These are phyloP conservation scores for Melanargia galathea DNA, from an alignment of 2,888 invertebrate species.

Conservation along the genomic window DNA sequence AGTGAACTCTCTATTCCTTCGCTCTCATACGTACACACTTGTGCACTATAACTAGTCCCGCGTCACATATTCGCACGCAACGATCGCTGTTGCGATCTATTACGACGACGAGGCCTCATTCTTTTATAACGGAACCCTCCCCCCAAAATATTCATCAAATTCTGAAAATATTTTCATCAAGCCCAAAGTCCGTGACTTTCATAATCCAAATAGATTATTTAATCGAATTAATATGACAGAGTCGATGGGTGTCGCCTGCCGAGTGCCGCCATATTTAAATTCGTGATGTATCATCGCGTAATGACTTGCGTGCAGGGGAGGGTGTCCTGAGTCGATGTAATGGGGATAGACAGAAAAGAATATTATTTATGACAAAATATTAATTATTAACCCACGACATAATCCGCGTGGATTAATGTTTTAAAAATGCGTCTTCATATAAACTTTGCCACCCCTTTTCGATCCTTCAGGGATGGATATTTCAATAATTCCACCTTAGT, in stretches of 20 bases:
- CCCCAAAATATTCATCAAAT: slow-evolving; percentile 16
- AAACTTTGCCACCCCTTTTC: no score
- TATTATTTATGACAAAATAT: slow-evolving; percentile 10
- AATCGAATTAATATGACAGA: slow-evolving; percentile 53
- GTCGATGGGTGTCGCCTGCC: slow-evolving; percentile 48
- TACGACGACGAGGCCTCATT: no score
- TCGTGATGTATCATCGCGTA: slow-evolving; percentile 38
- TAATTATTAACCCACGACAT: background rate
- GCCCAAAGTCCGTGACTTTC: slow-evolving; percentile 28
- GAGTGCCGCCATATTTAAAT: slow-evolving; percentile 50
- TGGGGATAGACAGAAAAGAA: slow-evolving; percentile 13
- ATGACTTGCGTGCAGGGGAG: slow-evolving; percentile 40
- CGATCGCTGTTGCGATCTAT: background rate
- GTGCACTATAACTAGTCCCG: no score
- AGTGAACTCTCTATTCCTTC: no score
- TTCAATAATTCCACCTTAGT: no score
- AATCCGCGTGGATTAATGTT: no score
- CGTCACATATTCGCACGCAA: no score
- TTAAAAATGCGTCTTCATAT: no score
- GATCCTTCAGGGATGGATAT: no score
- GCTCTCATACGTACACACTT: no score
- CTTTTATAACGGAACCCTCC: slow-evolving; percentile 4
- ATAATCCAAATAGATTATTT: slow-evolving; percentile 48
- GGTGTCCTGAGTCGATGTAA: slow-evolving; percentile 21
- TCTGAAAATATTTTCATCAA: slow-evolving; percentile 19